phyloP scores from a whole-genome alignment of 2,888 invertebrate genomes.

The Parnassius apollo region DNA sequence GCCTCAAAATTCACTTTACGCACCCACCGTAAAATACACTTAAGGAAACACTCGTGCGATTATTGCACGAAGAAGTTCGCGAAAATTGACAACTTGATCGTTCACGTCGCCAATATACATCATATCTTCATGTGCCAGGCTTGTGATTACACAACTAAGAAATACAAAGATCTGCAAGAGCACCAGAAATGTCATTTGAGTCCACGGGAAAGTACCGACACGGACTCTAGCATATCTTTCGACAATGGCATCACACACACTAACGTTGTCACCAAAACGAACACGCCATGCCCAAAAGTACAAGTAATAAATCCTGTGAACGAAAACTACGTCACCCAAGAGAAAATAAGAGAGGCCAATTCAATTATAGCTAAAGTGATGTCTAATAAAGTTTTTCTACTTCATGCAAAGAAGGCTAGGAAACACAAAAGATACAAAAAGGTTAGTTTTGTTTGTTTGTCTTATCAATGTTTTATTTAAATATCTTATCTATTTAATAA shows the following conservation, averaged over 20 bases:
- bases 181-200: constrained; percentile 43
- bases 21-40: constrained; percentile 64
- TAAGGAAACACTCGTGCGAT: constrained; percentile 52
- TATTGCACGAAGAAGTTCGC: constrained; percentile 55
- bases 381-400: constrained; percentile 57
- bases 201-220: constrained; percentile 19
- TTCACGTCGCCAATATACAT: constrained; percentile 54
- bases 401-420: constrained; percentile 40
- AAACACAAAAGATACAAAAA: constrained; percentile 50
- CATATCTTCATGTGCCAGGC: constrained; percentile 47
- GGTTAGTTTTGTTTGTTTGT: constrained; percentile 39
- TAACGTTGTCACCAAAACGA: background rate
- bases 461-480: background rate
- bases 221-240: constrained; percentile 39
- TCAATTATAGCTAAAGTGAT: constrained; percentile 64
- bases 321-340: constrained; percentile 24
- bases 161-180: constrained; percentile 37
- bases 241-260: constrained; percentile 22
- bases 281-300: constrained; percentile 8
- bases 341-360: constrained; percentile 49
- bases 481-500: background rate
- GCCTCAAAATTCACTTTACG: constrained; percentile 69
- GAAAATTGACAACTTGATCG: constrained; percentile 41
- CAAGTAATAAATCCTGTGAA: constrained; percentile 13
- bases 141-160: constrained; percentile 46